Percentiles rank a stretch among this genome's conserved stretches.
Conservation (phyloP, 2,888 invertebrate genomes). For the Luperina nickerlii region DNA sequence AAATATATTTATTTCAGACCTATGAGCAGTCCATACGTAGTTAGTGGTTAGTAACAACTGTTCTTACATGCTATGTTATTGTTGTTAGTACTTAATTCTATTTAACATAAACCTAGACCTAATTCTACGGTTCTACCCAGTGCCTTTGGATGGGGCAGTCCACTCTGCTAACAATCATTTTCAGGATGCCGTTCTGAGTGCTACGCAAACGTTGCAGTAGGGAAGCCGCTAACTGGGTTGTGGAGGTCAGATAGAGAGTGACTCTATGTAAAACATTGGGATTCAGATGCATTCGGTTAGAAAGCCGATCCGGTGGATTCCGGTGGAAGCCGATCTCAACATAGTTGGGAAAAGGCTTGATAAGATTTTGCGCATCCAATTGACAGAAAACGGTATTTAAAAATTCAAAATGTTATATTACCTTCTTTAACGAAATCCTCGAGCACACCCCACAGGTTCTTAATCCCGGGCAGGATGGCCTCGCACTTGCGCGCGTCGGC, state of each 20-base stretch:
- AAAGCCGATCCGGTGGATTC: neutral
- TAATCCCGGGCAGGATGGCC: constrained; percentile 91
- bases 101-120: too few relatives aligned
- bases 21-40: too few relatives aligned
- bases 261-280: neutral
- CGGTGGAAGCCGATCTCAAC: neutral
- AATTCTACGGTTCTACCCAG: too few relatives aligned
- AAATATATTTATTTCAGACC: too few relatives aligned
- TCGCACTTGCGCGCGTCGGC: constrained; percentile 88
- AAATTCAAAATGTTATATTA: constrained; percentile 72
- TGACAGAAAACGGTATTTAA: neutral
- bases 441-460: constrained; percentile 94
- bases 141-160: too few relatives aligned
- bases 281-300: neutral
- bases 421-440: constrained; percentile 93
- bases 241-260: neutral
- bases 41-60: too few relatives aligned
- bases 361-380: neutral
- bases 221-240: too few relatives aligned
- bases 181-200: too few relatives aligned
- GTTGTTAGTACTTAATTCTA: too few relatives aligned
- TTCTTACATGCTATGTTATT: too few relatives aligned
- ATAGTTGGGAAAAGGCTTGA: neutral
- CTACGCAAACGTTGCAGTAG: too few relatives aligned
- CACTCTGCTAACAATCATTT: too few relatives aligned